These are phyloP conservation scores for Ammospiza maritima DNA, from an alignment of 2,797 vertebrate species.

Conservation along the genomic window DNA sequence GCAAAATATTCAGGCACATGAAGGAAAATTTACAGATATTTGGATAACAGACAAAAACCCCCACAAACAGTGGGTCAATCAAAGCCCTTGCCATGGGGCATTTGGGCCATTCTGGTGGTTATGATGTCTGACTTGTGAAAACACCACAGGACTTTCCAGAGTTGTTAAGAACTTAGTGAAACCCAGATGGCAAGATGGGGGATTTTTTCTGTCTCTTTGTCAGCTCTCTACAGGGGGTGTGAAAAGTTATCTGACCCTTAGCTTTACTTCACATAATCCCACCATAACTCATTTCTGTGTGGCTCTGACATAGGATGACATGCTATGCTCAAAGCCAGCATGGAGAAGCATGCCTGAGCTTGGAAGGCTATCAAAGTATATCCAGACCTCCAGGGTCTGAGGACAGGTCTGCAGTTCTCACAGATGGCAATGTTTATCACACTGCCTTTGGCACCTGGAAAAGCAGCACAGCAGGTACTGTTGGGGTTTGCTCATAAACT, in stretches of 20 bases:
- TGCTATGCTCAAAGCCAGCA: background rate
- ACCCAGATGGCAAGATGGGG: background rate
- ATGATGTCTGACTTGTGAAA: background rate
- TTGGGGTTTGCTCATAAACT: background rate
- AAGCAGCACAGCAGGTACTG: conserved; percentile 17
- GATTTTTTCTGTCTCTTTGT: background rate
- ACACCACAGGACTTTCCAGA: background rate
- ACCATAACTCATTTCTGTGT: background rate
- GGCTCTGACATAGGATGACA: background rate
- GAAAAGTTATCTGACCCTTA: background rate
- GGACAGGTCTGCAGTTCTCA: conserved; percentile 11
- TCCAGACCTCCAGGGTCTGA: background rate
- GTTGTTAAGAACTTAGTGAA: background rate
- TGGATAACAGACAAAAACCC: background rate
- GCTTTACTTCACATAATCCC: background rate
- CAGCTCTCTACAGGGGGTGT: background rate
- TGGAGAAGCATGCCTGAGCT: background rate
- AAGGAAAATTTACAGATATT: background rate
- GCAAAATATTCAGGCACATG: background rate
- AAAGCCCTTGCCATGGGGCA: background rate
- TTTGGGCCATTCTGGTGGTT: background rate
- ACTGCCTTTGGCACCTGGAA: conserved; percentile 36
- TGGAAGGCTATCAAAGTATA: conserved; percentile 7
- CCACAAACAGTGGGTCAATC: background rate
- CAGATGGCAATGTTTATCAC: conserved; percentile 26